These are phyloP conservation scores for Phyllostomus hastatus DNA, from an alignment of 2,113 vertebrate genomes.

Conservation along the genomic window DNA sequence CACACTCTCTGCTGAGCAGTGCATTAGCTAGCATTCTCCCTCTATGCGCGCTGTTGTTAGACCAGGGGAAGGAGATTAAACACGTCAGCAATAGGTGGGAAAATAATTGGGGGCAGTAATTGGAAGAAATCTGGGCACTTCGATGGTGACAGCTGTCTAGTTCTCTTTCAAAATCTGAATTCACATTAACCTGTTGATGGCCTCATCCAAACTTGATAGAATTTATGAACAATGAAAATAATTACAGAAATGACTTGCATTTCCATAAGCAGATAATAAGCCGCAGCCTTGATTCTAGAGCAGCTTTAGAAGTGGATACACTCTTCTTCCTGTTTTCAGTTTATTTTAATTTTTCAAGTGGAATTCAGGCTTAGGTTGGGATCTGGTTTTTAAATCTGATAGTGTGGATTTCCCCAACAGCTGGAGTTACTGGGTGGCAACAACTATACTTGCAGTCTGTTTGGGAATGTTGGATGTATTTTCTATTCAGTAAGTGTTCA, in stretches of 20 bases:
- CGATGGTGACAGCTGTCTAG: not conserved
- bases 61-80: constrained; percentile 62
- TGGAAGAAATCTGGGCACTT: constrained; percentile 47
- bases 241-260: constrained; percentile 40
- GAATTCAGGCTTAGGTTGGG: not conserved
- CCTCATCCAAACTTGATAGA: constrained; percentile 22
- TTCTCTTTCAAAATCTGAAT: constrained; percentile 55
- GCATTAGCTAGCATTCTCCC: constrained; percentile 30
- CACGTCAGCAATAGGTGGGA: constrained; percentile 57
- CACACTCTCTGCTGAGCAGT: constrained; percentile 42
- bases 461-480: not conserved
- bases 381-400: not conserved
- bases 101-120: constrained; percentile 67
- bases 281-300: not conserved
- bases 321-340: not conserved
- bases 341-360: not conserved
- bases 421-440: not conserved
- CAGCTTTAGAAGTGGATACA: not conserved
- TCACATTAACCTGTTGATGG: constrained; percentile 32
- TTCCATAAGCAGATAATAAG: constrained; percentile 12
- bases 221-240: constrained; percentile 58
- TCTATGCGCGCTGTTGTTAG: constrained; percentile 4
- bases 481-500: not conserved
- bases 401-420: not conserved
- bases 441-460: not conserved